Base-by-base conservation (phyloP, 2,113 vertebrate genomes). In the Tauraco erythrolophus region DNA sequence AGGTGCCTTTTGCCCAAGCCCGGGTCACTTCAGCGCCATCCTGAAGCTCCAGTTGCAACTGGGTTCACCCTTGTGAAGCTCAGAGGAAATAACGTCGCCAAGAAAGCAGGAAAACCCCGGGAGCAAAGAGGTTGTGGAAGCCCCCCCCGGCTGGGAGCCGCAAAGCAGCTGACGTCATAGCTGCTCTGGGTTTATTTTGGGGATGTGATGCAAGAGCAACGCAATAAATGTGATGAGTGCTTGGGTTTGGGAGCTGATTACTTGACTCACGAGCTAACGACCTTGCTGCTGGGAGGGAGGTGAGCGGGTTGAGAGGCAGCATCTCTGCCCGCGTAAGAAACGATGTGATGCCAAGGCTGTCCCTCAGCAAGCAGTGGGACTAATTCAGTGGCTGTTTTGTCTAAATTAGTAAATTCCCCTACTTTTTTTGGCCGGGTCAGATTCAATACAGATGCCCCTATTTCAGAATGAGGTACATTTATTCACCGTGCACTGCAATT, bases 171-270 rank as follows among this genome's bases (percentile, higher is more conserved):
- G 79, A 8, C 1, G 3, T 10, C 1, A 4, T 8, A 45, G 17
- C 9, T 10, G 30, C 56, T 28, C 54, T 0, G 3, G 2, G 0
- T 5, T 60, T 39, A 14, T 69, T n/a, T 30, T 15, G 77, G 74
- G 80, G 57, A 8, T 24, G 25, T 23, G 61, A 60, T 19, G 21
- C 57, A 76, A 92, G 28, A 84, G 24, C 7, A 30, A 39, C 8
- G 18, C 31, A 58, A 33, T 27, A 70, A 56, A 92, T 43, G 27
- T 57, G 76, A 62, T 71, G 78, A 58, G 80, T 6, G 33, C 39
- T 56, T 91, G 86, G 48, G 28, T 65, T 93, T 68, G 39, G 62
- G 50, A 81, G 37, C 16, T 83, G 54, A 93, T 85, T 85, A 50
- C 90, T 85, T 88, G 62, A 43, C 35, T 79, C 24, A 4, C 1